Evolutionary conservation across 2,113 vertebrate genomes (phyloP).

Genomic region (Trematocara unimaculatum): DNA sequence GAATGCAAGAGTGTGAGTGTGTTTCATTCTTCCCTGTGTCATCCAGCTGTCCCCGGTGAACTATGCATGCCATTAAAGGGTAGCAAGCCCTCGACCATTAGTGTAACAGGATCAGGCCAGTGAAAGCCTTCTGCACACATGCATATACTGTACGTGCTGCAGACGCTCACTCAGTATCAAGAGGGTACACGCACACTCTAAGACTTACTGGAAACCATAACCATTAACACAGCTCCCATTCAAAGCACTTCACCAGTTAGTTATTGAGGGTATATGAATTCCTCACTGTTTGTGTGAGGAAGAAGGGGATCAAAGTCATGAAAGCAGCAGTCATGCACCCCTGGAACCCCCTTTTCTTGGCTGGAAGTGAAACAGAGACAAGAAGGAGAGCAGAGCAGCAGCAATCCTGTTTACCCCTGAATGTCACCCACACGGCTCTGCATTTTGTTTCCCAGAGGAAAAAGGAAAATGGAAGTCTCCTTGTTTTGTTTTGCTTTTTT

Average conservation of each 20-base stretch:
- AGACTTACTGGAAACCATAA: not conserved
- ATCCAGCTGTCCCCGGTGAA: slow-evolving; percentile 46
- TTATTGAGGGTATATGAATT: not conserved
- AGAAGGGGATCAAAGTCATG: not conserved
- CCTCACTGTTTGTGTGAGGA: not conserved
- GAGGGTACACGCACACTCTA: not conserved
- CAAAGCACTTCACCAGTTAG: not conserved
- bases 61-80: slow-evolving; percentile 6
- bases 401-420: not conserved
- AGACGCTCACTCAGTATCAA: not conserved
- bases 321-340: not conserved
- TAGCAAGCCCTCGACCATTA: slow-evolving; percentile 18
- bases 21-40: slow-evolving; percentile 3
- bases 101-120: slow-evolving; percentile 25
- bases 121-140: slow-evolving; percentile 6
- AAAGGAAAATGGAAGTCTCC: slow-evolving; percentile 12
- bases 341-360: not conserved
- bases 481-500: not conserved
- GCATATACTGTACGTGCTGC: not conserved
- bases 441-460: not conserved
- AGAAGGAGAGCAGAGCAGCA: not conserved
- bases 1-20: not conserved
- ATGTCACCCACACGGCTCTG: slow-evolving; percentile 15
- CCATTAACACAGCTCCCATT: not conserved
- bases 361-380: slow-evolving; percentile 6